Percentiles rank a stretch among this genome's conserved stretches.
These are phyloP conservation scores for Dasyprocta punctata DNA, from an alignment of 2,113 vertebrate species.

Conservation along the genomic window DNA sequence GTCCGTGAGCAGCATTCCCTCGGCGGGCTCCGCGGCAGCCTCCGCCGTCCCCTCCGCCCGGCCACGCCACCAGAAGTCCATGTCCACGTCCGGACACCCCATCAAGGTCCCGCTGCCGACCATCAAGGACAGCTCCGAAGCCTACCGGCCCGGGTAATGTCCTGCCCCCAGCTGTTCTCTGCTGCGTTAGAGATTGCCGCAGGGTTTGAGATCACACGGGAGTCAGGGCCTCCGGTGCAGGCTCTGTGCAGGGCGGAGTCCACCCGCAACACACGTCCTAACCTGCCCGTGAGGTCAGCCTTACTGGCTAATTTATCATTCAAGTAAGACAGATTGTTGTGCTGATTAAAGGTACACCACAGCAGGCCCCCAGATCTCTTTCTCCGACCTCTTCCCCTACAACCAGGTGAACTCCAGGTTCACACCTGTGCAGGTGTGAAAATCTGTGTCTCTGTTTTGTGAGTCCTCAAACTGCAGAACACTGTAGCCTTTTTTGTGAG, in stretches of 20 bases:
- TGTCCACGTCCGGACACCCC: constrained; percentile 98
- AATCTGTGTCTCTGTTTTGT: neutral
- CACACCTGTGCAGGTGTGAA: neutral
- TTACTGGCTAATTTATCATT: neutral
- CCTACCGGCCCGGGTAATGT: constrained; percentile 91
- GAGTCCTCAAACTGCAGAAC: neutral
- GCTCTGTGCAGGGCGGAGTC: neutral
- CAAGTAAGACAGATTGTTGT: neutral
- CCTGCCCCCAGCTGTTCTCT: neutral
- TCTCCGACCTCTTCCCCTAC: neutral
- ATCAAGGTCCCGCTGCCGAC: constrained; percentile 96
- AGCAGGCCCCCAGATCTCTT: neutral
- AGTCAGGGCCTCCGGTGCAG: neutral
- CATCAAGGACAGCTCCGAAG: constrained; percentile 95
- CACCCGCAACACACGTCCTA: neutral
- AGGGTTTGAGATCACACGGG: fast-evolving
- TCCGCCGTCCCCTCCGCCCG: constrained; percentile 89
- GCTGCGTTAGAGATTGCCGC: neutral
- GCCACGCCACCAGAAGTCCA: constrained; percentile 98
- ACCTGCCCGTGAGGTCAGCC: neutral
- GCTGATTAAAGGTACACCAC: neutral
- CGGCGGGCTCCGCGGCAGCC: constrained; percentile 84
- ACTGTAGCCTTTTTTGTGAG: neutral
- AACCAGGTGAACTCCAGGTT: neutral
- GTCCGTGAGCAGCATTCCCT: constrained; percentile 91